Evolutionary conservation across 2,888 invertebrate genomes (phyloP).

Genomic region (Lasioglossum leucozonium): DNA sequence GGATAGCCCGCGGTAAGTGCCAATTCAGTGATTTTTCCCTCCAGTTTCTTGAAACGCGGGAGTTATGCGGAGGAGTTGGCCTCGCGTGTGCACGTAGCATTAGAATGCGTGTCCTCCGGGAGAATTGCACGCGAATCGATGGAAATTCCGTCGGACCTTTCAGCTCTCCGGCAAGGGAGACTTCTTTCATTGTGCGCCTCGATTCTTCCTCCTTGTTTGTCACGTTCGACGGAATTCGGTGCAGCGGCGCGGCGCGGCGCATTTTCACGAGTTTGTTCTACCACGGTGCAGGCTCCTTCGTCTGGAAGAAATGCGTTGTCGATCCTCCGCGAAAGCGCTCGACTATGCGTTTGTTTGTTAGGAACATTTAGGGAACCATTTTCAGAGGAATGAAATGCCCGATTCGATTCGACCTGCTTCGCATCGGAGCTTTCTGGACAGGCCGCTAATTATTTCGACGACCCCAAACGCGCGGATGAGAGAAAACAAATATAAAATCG

Average conservation of each 20-base stretch:
- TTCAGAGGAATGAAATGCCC: neutral
- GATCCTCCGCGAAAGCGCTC: neutral
- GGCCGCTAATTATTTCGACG: neutral
- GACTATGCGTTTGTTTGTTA: slow-evolving; percentile 6
- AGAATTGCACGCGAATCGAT: slow-evolving; percentile 8
- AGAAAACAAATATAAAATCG: neutral
- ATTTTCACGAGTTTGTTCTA: slow-evolving; percentile 3
- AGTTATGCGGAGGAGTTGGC: neutral
- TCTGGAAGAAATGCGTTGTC: slow-evolving; percentile 11
- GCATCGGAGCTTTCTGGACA: neutral
- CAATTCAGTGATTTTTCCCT: neutral
- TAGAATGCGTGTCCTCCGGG: slow-evolving; percentile 33
- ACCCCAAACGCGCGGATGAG: neutral
- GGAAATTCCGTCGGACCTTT: slow-evolving; percentile 25
- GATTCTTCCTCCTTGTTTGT: slow-evolving; percentile 37
- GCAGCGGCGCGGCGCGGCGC: neutral
- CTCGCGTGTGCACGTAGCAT: neutral
- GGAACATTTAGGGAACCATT: slow-evolving; percentile 3
- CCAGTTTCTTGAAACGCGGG: neutral
- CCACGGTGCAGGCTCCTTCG: slow-evolving; percentile 1
- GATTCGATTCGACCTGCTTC: neutral
- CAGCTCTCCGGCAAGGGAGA: neutral
- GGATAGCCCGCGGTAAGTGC: neutral
- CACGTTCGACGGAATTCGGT: slow-evolving; percentile 30
- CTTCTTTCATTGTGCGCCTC: neutral